These are phyloP conservation scores for Drosophila obscura DNA, from an alignment of 1,140 invertebrate genomes.

Conservation along the genomic window DNA sequence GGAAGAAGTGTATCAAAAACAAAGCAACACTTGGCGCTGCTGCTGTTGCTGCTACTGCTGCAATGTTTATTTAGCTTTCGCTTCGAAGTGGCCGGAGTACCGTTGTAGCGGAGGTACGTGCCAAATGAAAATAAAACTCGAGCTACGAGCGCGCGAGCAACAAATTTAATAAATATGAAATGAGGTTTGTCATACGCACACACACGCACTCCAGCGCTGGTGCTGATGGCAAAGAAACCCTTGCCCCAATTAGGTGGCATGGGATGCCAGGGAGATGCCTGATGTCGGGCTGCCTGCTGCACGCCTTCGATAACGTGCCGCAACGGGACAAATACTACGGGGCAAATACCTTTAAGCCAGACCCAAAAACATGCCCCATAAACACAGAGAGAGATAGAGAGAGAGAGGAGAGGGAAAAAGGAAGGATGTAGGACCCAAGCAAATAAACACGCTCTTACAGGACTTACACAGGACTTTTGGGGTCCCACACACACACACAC, in stretches of 20 bases:
- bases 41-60: background rate
- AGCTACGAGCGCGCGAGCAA: slow-evolving; percentile 29
- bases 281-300: slow-evolving; percentile 32
- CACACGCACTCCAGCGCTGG: slow-evolving; percentile 9
- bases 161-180: slow-evolving; percentile 81
- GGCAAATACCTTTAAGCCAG: slow-evolving; percentile 64
- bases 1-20: slow-evolving; percentile 19
- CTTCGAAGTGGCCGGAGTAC: no score
- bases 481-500: slow-evolving; percentile 15
- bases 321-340: slow-evolving; percentile 6
- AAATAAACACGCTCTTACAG: slow-evolving; percentile 77
- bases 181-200: slow-evolving; percentile 72
- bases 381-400: background rate
- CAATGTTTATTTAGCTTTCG: slow-evolving; percentile 63
- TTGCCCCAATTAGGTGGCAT: slow-evolving; percentile 63
- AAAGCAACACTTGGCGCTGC: slow-evolving; percentile 19
- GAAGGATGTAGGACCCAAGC: slow-evolving; percentile 31
- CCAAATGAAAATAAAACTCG: slow-evolving; percentile 75
- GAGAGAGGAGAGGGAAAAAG: background rate
- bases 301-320: slow-evolving; percentile 65
- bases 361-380: slow-evolving; percentile 35
- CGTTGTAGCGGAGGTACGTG: slow-evolving; percentile 46
- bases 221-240: slow-evolving; percentile 48
- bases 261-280: slow-evolving; percentile 18
- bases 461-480: slow-evolving; percentile 56